These are phyloP conservation scores for Mungos mungo DNA, from an alignment of 2,113 vertebrate genomes.

Conservation along the genomic window DNA sequence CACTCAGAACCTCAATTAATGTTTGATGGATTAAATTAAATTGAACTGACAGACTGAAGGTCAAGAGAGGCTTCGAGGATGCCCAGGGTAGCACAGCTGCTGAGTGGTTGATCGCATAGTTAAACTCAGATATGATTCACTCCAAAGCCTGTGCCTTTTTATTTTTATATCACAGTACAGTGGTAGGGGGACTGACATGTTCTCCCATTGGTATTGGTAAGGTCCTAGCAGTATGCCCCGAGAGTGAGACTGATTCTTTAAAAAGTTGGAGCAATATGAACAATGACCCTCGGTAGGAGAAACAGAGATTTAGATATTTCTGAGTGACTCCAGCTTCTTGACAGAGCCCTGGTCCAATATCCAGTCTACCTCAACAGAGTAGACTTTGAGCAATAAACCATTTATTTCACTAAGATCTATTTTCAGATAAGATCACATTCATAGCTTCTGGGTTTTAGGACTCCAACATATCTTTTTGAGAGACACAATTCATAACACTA, in stretches of 20 bases:
- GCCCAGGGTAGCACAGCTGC: neutral
- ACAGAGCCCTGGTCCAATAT: neutral
- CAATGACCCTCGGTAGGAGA: neutral
- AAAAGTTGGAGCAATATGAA: neutral
- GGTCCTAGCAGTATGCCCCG: neutral
- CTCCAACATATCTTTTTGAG: neutral
- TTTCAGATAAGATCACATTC: neutral
- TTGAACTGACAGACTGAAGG: neutral
- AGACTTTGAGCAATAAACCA: neutral
- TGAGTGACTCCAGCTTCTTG: neutral
- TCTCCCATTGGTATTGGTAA: neutral
- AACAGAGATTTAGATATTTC: neutral
- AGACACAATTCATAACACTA: neutral
- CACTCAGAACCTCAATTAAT: neutral
- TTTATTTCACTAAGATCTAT: neutral
- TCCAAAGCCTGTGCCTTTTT: neutral
- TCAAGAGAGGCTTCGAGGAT: neutral
- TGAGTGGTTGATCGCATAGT: neutral
- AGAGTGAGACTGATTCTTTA: neutral
- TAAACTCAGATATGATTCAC: neutral
- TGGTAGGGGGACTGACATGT: neutral
- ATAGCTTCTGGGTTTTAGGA: neutral
- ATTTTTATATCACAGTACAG: neutral
- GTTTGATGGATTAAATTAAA: slow-evolving; percentile 40
- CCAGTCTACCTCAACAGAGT: neutral